Evolutionary conservation across 2,113 vertebrate species (phyloP), one percentile per base, ranked within the genome.

Genomic region (Sardina pilchardus): DNA sequence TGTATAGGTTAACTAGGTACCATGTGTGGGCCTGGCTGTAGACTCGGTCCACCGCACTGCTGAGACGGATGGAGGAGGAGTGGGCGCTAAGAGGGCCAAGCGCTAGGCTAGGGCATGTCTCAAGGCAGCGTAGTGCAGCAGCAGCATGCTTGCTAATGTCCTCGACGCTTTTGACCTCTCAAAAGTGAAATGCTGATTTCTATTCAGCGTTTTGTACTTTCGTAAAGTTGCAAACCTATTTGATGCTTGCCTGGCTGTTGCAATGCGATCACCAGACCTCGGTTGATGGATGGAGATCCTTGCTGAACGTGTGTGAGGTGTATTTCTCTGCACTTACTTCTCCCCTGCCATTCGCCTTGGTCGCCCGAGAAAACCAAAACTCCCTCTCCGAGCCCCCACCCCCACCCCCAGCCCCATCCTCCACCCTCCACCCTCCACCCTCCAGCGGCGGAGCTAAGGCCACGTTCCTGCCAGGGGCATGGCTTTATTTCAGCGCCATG

Each of bases 1-100:
- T 50, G 48, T 50, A 16, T 50, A 50, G 48, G 48, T 16, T 50
- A 50, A 50, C 16, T 50, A 50, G 48, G 17, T 50, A 14, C 48
- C 48, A 50, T 63, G 59, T 63, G 59, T 63, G 59, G 59, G 59
- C 26, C 21, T 63, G 59, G 6, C 6, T 24, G 1, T 63, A 63
- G 59, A 63, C 17, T 4, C n/a, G 59, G 47, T 83, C 63, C 67
- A 86, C 82, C 81, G 50, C 83, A 81, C 59, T 81, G 81, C 16
- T 0, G 19, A 59, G 75, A 81, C 81, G 12, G 81, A 75, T 85
- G 82, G 75, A 81, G 43, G 9, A 50, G 43, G 81, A 78, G 59
- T 82, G 75, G 82, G 82, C 83, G 80, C 67, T 80, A 63, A 75
- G n/a, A 34, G 63, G 63, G 30, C 63, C 34, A 14, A 6, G 19